phyloP scores from a whole-genome alignment of 2,113 vertebrate genomes.

The Bagarius yarrelli region DNA sequence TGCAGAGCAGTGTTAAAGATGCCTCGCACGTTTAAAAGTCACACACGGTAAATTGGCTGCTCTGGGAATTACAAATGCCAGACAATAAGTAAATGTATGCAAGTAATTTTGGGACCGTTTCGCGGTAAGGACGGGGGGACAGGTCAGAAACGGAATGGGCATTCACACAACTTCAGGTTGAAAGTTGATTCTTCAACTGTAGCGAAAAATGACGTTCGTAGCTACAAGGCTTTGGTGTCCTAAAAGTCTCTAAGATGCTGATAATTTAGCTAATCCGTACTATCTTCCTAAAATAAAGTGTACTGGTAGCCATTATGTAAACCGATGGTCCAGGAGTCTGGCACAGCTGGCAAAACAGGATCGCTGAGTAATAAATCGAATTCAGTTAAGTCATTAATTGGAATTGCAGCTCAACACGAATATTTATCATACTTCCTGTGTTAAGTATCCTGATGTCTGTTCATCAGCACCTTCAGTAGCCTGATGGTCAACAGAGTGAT shows the following conservation, averaged over 20 bases:
- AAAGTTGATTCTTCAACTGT: too few species aligned
- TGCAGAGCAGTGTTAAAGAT: constrained; percentile 67
- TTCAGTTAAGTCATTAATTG: neutral
- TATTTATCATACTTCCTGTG: neutral
- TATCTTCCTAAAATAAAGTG: too few species aligned
- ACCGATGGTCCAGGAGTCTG: neutral
- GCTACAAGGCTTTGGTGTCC: too few species aligned
- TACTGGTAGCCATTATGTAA: neutral
- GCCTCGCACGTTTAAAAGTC: constrained; percentile 67
- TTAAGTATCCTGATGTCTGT: neutral
- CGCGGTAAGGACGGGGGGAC: constrained; percentile 14
- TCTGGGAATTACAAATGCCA: constrained; percentile 68
- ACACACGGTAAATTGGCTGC: constrained; percentile 67
- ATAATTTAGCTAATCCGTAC: too few species aligned
- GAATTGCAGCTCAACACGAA: neutral
- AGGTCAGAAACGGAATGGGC: constrained; percentile 4
- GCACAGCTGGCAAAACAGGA: neutral
- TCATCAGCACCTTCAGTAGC: too few species aligned
- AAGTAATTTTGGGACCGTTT: constrained; percentile 70
- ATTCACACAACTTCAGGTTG: neutral
- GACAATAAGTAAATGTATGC: constrained; percentile 54
- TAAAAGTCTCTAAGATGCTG: too few species aligned
- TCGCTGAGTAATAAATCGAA: neutral
- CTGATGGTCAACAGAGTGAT: neutral
- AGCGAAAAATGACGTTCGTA: too few species aligned